Percentiles rank a stretch among this genome's conserved stretches.
phyloP scores from a whole-genome alignment of 2,888 invertebrate species.

The Agrotis ipsilon region DNA sequence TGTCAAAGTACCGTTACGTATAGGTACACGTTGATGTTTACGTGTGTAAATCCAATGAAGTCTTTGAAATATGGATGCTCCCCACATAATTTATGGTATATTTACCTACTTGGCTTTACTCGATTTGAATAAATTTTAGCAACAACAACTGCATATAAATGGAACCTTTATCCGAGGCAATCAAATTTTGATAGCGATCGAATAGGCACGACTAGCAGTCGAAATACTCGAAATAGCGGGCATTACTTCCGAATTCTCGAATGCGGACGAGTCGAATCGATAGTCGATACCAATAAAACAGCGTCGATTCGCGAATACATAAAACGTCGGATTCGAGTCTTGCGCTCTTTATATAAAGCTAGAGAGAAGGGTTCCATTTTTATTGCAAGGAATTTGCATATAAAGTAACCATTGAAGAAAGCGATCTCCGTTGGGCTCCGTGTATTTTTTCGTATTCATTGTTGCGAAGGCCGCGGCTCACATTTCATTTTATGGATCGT shows the following conservation, averaged over 20 bases:
- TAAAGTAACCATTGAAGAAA: conserved; percentile 91
- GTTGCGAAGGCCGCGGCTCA: conserved; percentile 86
- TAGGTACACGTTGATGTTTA: conserved; percentile 56
- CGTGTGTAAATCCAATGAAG: conserved; percentile 67
- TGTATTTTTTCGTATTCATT: conserved; percentile 89
- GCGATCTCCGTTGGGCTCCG: conserved; percentile 87
- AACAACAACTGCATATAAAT: conserved; percentile 79
- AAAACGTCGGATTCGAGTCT: conserved; percentile 89
- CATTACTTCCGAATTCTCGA: conserved; percentile 87
- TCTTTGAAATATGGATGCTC: conserved; percentile 63
- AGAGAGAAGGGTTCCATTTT: conserved; percentile 90
- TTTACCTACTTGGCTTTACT: conserved; percentile 61
- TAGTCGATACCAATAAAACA: conserved; percentile 90
- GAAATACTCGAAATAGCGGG: conserved; percentile 84
- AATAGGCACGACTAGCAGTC: conserved; percentile 84
- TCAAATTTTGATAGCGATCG: conserved; percentile 87
- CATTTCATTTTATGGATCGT: conserved; percentile 85
- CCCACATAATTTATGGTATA: conserved; percentile 62
- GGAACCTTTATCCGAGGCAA: conserved; percentile 79
- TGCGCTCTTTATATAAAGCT: conserved; percentile 87
- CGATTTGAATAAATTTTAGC: conserved; percentile 68
- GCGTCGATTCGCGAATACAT: conserved; percentile 90
- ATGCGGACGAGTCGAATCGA: conserved; percentile 84
- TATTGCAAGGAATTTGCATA: conserved; percentile 90
- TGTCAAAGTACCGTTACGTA: conserved; percentile 49